phyloP scores from a whole-genome alignment of 2,113 vertebrate species.

The Rana temporaria region DNA sequence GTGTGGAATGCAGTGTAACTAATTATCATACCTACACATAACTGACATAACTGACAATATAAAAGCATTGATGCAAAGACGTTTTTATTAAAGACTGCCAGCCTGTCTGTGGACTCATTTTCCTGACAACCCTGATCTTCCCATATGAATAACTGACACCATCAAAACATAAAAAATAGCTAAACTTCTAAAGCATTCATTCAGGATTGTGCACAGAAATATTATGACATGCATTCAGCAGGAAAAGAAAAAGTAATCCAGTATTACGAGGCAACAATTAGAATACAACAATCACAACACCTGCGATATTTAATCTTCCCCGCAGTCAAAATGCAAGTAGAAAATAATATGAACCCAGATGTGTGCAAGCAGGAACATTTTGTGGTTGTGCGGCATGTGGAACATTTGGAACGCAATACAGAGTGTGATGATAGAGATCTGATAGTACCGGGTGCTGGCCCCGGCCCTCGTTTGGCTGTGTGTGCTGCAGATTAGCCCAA shows the following conservation, averaged over 20 bases:
- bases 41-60: constrained; percentile 24
- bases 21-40: constrained; percentile 16
- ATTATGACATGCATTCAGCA: constrained; percentile 32
- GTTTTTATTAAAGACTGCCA: constrained; percentile 19
- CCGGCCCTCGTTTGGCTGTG: constrained; percentile 61
- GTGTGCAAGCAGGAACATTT: constrained; percentile 58
- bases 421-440: constrained; percentile 60
- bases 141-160: constrained; percentile 22
- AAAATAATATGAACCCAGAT: background rate
- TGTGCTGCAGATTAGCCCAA: constrained; percentile 63
- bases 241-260: constrained; percentile 55
- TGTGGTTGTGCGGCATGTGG: constrained; percentile 54
- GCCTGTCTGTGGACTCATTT: constrained; percentile 15
- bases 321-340: constrained; percentile 39
- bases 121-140: constrained; percentile 16
- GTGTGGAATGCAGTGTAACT: constrained; percentile 28
- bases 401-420: constrained; percentile 33
- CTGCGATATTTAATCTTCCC: constrained; percentile 38
- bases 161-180: background rate
- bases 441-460: constrained; percentile 58
- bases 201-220: constrained; percentile 25
- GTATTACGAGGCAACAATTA: constrained; percentile 34
- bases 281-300: constrained; percentile 57
- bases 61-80: constrained; percentile 4
- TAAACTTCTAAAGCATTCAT: constrained; percentile 34